A percentile compares a stretch with the other conserved stretches of the same genome.
Evolutionary conservation across 1,140 invertebrate species (phyloP).

Genomic region (Physella acuta): DNA sequence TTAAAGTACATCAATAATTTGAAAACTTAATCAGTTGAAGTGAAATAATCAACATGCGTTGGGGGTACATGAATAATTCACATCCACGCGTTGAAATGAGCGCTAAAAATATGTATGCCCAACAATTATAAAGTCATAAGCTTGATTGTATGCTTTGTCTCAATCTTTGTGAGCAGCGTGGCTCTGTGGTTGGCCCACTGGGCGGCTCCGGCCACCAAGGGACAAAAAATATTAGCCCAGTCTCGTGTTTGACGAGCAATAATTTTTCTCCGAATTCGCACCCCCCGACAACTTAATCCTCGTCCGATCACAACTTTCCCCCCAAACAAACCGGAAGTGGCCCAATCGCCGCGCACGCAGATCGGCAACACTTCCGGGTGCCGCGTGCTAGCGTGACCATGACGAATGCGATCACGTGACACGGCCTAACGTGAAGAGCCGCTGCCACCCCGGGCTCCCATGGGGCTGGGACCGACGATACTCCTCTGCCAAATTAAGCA

Average conservation of each 20-base stretch:
- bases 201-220: too few relatives aligned
- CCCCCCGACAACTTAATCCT: background rate
- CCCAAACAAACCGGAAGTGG: slow-evolving; percentile 11
- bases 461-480: background rate
- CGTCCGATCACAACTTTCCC: background rate
- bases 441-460: slow-evolving; percentile 1
- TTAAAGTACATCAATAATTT: too few relatives aligned
- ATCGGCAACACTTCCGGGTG: slow-evolving; percentile 21
- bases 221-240: too few relatives aligned
- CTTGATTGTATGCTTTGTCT: too few relatives aligned
- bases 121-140: too few relatives aligned
- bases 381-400: slow-evolving; percentile 24
- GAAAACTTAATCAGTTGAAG: too few relatives aligned
- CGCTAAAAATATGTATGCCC: too few relatives aligned
- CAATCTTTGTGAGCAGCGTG: too few relatives aligned
- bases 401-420: slow-evolving; percentile 27
- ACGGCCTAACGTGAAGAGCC: background rate
- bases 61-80: too few relatives aligned
- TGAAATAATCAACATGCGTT: too few relatives aligned
- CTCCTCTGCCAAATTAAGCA: slow-evolving; percentile 22
- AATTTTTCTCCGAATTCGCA: background rate
- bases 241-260: background rate
- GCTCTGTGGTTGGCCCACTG: too few relatives aligned
- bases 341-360: slow-evolving; percentile 10
- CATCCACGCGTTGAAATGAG: too few relatives aligned